Base-by-base conservation (phyloP, 2,113 vertebrate genomes). In the Tinamus guttatus region DNA sequence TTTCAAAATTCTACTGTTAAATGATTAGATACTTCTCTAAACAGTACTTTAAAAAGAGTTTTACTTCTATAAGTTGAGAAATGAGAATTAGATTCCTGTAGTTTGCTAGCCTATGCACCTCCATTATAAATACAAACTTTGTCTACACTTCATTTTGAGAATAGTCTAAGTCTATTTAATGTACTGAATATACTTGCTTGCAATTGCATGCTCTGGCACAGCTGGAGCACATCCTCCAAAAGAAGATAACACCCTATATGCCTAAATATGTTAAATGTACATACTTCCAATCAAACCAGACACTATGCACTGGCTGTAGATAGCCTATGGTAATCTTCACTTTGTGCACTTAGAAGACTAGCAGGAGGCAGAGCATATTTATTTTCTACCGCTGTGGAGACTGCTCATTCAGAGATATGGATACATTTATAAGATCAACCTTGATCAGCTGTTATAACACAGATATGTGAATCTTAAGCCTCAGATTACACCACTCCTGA, bases 21-120 rank as follows among this genome's bases (percentile, higher is more conserved):
- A 67, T 4, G 8, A 47, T 62, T 56, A 70, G 7, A 2, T 75
- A 32, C 25, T 65, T 73, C n/a, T 81, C 45, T 43, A 75, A 78
- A 34, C 0, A 47, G 1, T 8, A 25, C 19, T 64, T 18, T 19
- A 8, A 4, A 27, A 32, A 60, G 47, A 7, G 0, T 21, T 76
- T 41, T 59, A 8, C 3, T 77, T 84, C 1, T 5, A 3, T 1
- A 70, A 27, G n/a, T 28, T 78, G 3, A 70, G 68, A 45, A 84
- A 17, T 47, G 32, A 62, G 11, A 81, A 49, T 65, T 76, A 24
- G 41, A 34, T 1, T 54, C 6, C 7, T 63, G 12, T n/a, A 82
- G 5, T 19, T 69, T 51, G 13, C 9, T 60, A 64, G 11, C 9
- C 13, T 81, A 2, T 36, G 8, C 43, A 2, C 7, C 4, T 79